phyloP scores from a whole-genome alignment of 2,797 vertebrate genomes.

The Dicrostonyx torquatus region DNA sequence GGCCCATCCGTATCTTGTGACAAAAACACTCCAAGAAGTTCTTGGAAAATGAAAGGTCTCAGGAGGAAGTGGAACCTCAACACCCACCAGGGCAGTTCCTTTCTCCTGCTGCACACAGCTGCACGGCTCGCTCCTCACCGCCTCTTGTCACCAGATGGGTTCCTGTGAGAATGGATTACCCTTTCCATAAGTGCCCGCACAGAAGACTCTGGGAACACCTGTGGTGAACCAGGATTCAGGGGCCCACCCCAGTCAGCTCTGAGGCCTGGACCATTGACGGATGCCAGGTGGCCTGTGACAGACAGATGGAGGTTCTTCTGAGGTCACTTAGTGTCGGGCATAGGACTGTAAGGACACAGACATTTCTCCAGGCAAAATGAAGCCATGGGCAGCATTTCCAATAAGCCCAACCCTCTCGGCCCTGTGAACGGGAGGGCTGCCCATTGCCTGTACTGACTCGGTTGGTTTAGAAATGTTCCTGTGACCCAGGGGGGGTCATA shows the following conservation, averaged over 20 bases:
- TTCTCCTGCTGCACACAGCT: not conserved
- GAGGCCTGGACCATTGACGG: not conserved
- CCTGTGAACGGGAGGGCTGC: not conserved
- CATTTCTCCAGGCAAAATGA: not conserved
- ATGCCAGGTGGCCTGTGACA: rapidly evolving
- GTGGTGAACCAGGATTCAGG: not conserved
- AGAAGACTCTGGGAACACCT: not conserved
- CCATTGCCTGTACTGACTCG: not conserved
- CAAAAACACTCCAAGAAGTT: not conserved
- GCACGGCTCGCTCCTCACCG: not conserved
- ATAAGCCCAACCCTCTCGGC: not conserved
- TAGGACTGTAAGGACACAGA: not conserved
- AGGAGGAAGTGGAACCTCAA: not conserved
- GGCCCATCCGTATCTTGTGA: rapidly evolving
- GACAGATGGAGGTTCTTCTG: not conserved
- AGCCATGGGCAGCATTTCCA: not conserved
- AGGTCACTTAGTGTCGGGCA: not conserved
- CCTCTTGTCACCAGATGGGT: not conserved
- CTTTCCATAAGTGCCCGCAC: not conserved
- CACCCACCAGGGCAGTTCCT: not conserved
- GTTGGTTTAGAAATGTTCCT: not conserved
- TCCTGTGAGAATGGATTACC: not conserved
- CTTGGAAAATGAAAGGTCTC: not conserved
- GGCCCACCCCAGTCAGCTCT: not conserved
- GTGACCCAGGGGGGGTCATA: not conserved